phyloP scores from a whole-genome alignment of 2,113 vertebrate species.

The Sceloporus tristichus region DNA sequence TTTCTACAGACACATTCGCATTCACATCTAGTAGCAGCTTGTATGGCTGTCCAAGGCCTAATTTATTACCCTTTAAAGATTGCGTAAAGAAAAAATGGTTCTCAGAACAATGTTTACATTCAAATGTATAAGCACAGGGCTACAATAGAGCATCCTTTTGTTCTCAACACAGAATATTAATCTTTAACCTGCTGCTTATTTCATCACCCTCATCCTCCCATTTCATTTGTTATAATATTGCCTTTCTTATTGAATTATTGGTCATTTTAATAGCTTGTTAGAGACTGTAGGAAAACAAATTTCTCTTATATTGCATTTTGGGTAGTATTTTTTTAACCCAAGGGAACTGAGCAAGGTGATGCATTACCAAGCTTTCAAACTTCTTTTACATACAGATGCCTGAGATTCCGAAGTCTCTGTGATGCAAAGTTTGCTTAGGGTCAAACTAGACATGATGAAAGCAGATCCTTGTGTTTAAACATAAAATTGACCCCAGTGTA shows the following conservation, averaged over 20 bases:
- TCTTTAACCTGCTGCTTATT: slow-evolving; percentile 83
- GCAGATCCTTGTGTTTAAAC: background rate
- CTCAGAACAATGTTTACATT: slow-evolving; percentile 89
- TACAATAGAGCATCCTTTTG: slow-evolving; percentile 88
- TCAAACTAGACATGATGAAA: background rate
- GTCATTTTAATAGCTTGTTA: slow-evolving; percentile 72
- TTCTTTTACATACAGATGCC: slow-evolving; percentile 27
- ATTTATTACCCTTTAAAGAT: slow-evolving; percentile 95
- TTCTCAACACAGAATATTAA: slow-evolving; percentile 82
- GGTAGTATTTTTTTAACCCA: slow-evolving; percentile 58
- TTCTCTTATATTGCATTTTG: slow-evolving; percentile 60
- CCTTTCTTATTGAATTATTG: slow-evolving; percentile 77
- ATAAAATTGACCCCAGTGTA: no score
- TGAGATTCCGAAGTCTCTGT: background rate
- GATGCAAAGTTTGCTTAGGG: slow-evolving; percentile 25
- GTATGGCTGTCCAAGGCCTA: slow-evolving; percentile 89
- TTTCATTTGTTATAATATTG: slow-evolving; percentile 68
- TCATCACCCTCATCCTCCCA: slow-evolving; percentile 51
- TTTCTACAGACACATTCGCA: slow-evolving; percentile 91
- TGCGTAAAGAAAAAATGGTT: slow-evolving; percentile 87
- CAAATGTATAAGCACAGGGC: slow-evolving; percentile 81
- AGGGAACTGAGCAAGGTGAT: slow-evolving; percentile 59
- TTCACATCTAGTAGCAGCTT: slow-evolving; percentile 93
- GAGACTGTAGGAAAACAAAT: slow-evolving; percentile 10
- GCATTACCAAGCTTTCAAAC: slow-evolving; percentile 38